Conservation (phyloP, 2,113 vertebrate species). For the Otus sunia region DNA sequence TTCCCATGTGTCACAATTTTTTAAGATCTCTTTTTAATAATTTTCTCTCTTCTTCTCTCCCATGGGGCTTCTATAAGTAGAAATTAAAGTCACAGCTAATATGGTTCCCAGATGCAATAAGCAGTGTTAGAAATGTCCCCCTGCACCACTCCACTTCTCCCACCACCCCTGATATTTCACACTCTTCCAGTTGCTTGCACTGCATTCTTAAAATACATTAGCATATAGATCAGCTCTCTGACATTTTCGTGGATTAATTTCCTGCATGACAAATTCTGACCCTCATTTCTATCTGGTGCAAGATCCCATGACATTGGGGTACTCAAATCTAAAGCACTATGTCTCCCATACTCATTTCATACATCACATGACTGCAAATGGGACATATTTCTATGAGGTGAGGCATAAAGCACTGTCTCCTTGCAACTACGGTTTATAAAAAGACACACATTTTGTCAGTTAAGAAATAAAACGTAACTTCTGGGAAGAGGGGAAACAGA, state of each 20-base stretch:
- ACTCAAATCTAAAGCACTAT: not conserved
- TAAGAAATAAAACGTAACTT: not conserved
- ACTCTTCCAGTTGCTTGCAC: not conserved
- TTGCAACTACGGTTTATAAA: not conserved
- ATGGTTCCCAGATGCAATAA: not conserved
- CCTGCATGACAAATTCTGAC: conserved; percentile 4
- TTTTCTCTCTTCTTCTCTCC: not conserved
- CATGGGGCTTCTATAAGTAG: not conserved
- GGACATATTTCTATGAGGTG: not conserved
- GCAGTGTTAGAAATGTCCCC: not conserved
- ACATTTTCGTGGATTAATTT: not conserved
- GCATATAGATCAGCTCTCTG: conserved; percentile 20
- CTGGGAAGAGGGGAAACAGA: not conserved
- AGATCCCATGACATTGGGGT: not conserved
- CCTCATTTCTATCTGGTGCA: not conserved
- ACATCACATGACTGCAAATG: not conserved
- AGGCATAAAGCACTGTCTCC: not conserved
- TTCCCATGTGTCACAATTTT: not conserved
- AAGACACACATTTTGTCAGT: not conserved
- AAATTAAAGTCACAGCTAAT: not conserved
- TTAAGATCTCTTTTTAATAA: not conserved
- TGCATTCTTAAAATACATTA: not conserved
- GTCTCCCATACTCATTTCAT: not conserved
- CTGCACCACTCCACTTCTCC: not conserved
- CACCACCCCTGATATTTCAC: not conserved